Base-by-base conservation (phyloP, 2,797 vertebrate species). In the Enteromius argenteus region DNA sequence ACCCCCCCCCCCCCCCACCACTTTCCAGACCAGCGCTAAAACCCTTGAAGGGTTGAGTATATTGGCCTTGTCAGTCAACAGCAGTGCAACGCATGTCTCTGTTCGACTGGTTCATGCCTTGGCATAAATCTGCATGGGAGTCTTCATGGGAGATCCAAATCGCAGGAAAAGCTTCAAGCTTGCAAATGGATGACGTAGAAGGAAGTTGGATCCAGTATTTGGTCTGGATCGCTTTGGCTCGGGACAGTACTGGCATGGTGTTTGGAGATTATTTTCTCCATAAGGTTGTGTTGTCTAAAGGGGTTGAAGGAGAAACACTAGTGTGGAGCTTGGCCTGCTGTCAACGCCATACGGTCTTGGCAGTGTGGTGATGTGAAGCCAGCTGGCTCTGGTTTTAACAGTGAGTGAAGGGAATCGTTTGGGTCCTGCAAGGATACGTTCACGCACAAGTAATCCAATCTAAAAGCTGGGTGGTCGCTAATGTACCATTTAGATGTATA, bases 41-140 rank as follows among this genome's bases (percentile, higher is more conserved):
- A 84, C 80, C 92, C 92, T 89, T 80, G 87, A 92, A 89, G 88
- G 86, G 91, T 92, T 92, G 83, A 91, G 81, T 78, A 58, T 60
- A 89, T 89, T 82, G 80, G 88, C 85, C 87, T 88, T 91, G 92
- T 93, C 91, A 85, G 82, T 92, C 89, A 92, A 90, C 89, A 74
- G 60, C 85, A 85, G 51, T 76, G 83, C 62, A 86, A 77, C 17
- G 85, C 87, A 68, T 79, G 73, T 88, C 88, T 62, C 35, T 0
- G 84, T 90, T 89, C 80, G 60, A 89, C 87, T 84, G 84, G 86
- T 93, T 91, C 89, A 88, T 92, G 87, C 86, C 88, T 88, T 90
- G 87, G 89, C 87, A 89, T 90, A 56, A 87, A 91, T 92, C 91
- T 90, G 84, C 88, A 82, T 89, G 42, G 58, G 76, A 79, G 80